Conservation (phyloP, 2,113 vertebrate genomes). For the Lepus timidus region DNA sequence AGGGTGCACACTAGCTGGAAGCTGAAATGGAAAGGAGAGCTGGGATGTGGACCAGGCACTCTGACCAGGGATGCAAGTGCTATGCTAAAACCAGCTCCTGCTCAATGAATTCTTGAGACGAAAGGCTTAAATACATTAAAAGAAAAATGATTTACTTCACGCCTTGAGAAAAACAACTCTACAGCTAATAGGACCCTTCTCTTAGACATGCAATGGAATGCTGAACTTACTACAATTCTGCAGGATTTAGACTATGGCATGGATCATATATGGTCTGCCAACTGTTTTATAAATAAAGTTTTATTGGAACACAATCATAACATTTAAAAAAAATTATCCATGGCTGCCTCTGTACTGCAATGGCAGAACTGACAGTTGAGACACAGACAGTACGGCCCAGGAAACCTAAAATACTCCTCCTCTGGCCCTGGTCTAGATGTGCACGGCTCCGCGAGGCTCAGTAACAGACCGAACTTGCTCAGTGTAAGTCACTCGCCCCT, state of each 20-base stretch:
- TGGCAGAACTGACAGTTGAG: neutral
- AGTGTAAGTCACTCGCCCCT: neutral
- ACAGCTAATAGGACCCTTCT: neutral
- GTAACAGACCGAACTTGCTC: neutral
- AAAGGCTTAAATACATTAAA: neutral
- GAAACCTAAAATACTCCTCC: neutral
- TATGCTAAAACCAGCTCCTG: no score
- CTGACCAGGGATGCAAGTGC: no score
- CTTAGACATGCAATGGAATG: neutral
- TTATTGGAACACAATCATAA: no score
- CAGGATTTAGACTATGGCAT: neutral
- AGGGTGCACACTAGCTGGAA: no score
- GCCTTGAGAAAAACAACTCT: neutral
- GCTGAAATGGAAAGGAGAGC: no score
- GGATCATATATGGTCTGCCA: neutral
- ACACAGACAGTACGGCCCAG: neutral
- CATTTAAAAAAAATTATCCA: neutral
- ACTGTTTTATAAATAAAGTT: neutral
- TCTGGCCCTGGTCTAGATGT: neutral
- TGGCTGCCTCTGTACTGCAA: neutral
- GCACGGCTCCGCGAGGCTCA: neutral
- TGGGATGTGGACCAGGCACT: no score
- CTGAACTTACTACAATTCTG: neutral
- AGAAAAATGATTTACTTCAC: conserved; percentile 11
- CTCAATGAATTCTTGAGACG: neutral